Conservation (phyloP, 2,113 vertebrate species). For the Oncorhynchus gorbuscha region DNA sequence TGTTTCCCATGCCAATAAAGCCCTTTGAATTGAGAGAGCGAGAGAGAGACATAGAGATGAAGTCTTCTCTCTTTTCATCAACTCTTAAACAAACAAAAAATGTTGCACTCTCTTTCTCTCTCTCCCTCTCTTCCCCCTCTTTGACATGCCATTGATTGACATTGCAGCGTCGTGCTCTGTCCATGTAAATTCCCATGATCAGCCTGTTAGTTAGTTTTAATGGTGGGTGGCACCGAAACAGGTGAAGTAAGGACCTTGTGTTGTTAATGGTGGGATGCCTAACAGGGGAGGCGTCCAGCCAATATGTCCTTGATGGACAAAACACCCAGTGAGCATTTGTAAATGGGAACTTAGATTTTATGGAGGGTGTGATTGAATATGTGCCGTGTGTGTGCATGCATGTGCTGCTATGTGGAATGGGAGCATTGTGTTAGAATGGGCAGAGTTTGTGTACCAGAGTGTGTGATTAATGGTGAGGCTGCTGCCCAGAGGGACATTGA, state of each 20-base stretch:
- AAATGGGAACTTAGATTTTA: conserved; percentile 43
- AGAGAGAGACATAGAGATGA: too few relatives aligned
- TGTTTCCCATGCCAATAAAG: too few relatives aligned
- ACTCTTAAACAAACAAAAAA: neutral
- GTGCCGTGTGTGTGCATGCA: conserved; percentile 14
- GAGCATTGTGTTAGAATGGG: conserved; percentile 33
- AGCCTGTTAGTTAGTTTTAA: neutral
- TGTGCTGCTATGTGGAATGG: neutral
- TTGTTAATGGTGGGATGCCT: neutral
- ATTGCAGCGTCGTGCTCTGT: neutral
- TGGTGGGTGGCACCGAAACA: too few relatives aligned
- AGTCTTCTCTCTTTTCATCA: neutral
- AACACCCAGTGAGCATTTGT: conserved; percentile 24
- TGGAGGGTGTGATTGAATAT: conserved; percentile 44
- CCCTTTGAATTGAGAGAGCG: too few relatives aligned
- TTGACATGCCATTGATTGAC: neutral
- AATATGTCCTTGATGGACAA: conserved; percentile 7
- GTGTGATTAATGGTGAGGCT: conserved; percentile 49
- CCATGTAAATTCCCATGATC: neutral
- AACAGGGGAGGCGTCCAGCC: neutral
- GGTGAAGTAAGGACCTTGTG: too few relatives aligned
- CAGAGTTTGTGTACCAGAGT: conserved; percentile 25
- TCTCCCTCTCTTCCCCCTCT: neutral
- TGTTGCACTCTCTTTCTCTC: neutral
- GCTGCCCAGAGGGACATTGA: conserved; percentile 42